phyloP scores from a whole-genome alignment of 2,888 invertebrate species.

The Epinotia demarniana region DNA sequence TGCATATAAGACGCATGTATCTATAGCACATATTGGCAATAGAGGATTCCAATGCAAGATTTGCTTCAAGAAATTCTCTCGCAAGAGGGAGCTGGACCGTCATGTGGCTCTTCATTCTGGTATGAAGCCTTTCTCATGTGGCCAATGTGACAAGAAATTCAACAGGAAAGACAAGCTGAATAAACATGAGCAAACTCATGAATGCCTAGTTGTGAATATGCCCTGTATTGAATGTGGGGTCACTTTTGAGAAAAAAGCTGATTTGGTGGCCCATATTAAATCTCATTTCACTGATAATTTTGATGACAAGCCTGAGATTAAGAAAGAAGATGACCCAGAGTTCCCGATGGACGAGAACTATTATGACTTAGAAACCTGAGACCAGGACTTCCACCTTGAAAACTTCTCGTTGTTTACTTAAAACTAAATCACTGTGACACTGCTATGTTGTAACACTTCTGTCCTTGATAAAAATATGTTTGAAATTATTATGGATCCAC shows the following conservation, averaged over 20 bases:
- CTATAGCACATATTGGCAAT: slow-evolving; percentile 80
- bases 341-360: slow-evolving; percentile 72
- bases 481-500: background rate
- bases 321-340: slow-evolving; percentile 73
- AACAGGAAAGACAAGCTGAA: slow-evolving; percentile 88
- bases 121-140: slow-evolving; percentile 88
- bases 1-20: slow-evolving; percentile 82
- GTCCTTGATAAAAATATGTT: slow-evolving; percentile 32
- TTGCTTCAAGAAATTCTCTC: slow-evolving; percentile 87
- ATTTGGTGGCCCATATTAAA: slow-evolving; percentile 85
- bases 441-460: slow-evolving; percentile 25
- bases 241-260: slow-evolving; percentile 85
- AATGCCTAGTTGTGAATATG: slow-evolving; percentile 84
- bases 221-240: slow-evolving; percentile 87
- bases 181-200: slow-evolving; percentile 87
- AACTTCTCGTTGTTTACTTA: slow-evolving; percentile 47
- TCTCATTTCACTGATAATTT: slow-evolving; percentile 82
- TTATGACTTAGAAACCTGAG: slow-evolving; percentile 76
- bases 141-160: slow-evolving; percentile 87
- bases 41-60: slow-evolving; percentile 86
- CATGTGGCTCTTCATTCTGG: slow-evolving; percentile 88
- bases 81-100: slow-evolving; percentile 88
- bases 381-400: slow-evolving; percentile 50
- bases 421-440: slow-evolving; percentile 35
- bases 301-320: slow-evolving; percentile 76